Evolutionary conservation across 2,113 vertebrate species (phyloP).

Genomic region (Apteryx mantelli): DNA sequence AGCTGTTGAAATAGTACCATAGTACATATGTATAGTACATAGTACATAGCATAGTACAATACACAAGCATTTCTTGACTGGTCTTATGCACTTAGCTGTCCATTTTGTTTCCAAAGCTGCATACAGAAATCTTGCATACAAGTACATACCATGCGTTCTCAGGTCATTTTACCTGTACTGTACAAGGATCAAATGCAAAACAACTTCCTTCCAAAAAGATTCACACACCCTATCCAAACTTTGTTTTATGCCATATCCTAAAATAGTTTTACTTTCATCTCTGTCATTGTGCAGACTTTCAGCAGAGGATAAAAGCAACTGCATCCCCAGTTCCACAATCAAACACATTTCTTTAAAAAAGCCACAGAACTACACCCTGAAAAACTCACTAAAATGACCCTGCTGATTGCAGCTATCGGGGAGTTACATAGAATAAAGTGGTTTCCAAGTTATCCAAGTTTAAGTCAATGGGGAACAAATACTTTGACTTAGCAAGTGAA

Average conservation of each 20-base stretch:
- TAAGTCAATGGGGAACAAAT: not conserved
- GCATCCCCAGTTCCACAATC: not conserved
- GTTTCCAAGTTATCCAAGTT: not conserved
- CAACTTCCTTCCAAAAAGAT: not conserved
- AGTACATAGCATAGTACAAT: not conserved
- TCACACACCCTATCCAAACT: not conserved
- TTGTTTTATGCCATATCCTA: not conserved
- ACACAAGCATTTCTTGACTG: not conserved
- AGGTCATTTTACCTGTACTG: not conserved
- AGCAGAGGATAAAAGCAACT: not conserved
- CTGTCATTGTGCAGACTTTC: not conserved
- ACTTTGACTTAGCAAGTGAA: not conserved
- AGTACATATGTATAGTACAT: not conserved
- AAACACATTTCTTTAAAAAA: conserved; percentile 4
- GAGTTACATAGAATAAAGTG: not conserved
- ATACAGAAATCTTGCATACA: not conserved
- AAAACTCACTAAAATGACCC: not conserved
- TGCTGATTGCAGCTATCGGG: conserved; percentile 16
- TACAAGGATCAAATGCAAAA: not conserved
- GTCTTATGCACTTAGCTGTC: not conserved
- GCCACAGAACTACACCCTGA: not conserved
- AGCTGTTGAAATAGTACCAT: not conserved
- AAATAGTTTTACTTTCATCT: not conserved
- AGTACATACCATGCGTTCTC: not conserved
- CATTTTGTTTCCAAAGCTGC: not conserved